Evolutionary conservation across 2,888 invertebrate genomes (phyloP), one percentile per base, ranked within the genome.

Genomic region (Hartigia nigra): DNA sequence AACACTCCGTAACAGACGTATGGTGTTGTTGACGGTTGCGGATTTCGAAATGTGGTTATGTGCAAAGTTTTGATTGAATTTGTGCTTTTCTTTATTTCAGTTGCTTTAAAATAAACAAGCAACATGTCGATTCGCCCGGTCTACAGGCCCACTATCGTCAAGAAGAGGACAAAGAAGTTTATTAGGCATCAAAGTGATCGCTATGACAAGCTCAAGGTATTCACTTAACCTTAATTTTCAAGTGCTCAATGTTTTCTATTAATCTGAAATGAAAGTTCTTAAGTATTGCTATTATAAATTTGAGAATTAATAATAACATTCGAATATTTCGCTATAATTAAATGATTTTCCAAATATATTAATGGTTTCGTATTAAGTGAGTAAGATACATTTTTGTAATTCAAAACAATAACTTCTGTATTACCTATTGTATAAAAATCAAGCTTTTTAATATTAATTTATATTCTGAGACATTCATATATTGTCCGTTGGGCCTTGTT

Each of bases 131-230:
- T 97, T 91, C 94, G 97, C 93, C 98, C 98, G 87, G 96, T 97
- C 83, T 96, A 96, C 91, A 95, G 97, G 92, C 97, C 97, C 55
- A 95, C 94, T 90, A 97, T 98, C 92, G 95, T 98, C 86, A 99
- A 99, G 94, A 99, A 99, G 94, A 95, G 99, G 93, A 97, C 97
- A 88, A 99, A 99, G 94, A 97, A 97, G 93, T 99, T 99, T 93
- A 98, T 97, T 90, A 96, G 99, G 86, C 99, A 99, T 93, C 99
- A 99, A 93, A 98, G 98, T 90, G 99, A 99, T 93, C 95, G 99
- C 92, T 99, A 99, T 96, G 96, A 95, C 86, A 98, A 98, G 93
- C 94, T 99, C 86, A 98, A 97, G 95, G 97, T 97, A 92, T 91
- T 75, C 55, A 31, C 35, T 70, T 76, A 72, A 72, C 72, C 72